A percentile compares a stretch with the other conserved stretches of the same genome.
phyloP scores from a whole-genome alignment of 2,797 vertebrate species.

The Molossus molossus region DNA sequence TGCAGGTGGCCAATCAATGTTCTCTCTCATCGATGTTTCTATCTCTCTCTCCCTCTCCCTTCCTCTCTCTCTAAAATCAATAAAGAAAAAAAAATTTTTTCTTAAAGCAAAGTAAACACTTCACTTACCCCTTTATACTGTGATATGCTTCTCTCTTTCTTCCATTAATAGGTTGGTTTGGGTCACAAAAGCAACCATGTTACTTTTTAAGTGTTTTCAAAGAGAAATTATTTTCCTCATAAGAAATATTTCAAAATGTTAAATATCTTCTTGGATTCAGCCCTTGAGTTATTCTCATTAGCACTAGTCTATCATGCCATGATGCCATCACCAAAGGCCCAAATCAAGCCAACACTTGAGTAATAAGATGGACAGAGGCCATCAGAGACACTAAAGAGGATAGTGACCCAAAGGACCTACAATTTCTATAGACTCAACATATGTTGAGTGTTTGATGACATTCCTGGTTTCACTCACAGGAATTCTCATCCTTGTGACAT shows the following conservation, averaged over 20 bases:
- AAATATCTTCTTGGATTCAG: neutral
- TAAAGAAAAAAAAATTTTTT: too few species aligned
- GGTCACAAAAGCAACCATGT: neutral
- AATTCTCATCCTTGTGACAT: neutral
- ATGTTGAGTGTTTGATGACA: neutral
- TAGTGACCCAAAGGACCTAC: neutral
- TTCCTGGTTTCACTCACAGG: neutral
- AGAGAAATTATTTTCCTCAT: neutral
- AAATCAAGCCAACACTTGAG: neutral
- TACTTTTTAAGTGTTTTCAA: conserved; percentile 8
- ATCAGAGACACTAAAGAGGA: neutral
- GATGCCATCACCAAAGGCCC: neutral
- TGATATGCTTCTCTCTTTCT: neutral
- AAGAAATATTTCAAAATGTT: neutral
- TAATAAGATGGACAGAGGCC: neutral
- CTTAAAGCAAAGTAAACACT: neutral
- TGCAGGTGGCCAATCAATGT: too few species aligned
- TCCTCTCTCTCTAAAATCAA: too few species aligned
- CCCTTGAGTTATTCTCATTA: conserved; percentile 40
- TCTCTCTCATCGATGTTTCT: too few species aligned
- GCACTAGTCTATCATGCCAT: neutral
- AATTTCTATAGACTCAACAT: neutral
- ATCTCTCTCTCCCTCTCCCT: too few species aligned
- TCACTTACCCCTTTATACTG: neutral
- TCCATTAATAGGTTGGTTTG: neutral